Base-by-base conservation (phyloP, 2,797 vertebrate genomes). In the Scolopax bukidnonensis region DNA sequence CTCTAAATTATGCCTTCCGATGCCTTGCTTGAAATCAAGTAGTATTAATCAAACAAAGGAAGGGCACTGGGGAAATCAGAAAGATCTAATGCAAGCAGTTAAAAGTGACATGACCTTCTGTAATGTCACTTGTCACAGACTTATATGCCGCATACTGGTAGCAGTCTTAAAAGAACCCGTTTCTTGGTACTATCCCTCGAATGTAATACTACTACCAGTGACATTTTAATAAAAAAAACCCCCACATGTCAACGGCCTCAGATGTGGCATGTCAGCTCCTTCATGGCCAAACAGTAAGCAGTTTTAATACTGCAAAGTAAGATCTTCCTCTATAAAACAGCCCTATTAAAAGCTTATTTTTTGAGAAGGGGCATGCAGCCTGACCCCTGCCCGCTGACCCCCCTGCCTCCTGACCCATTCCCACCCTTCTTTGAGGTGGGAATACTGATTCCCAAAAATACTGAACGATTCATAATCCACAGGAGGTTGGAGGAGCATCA, bases 71-170 rank as follows among this genome's bases (percentile, higher is more conserved):
- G 99, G 99, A 99, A 99, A 99, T 99, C 99, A 99, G 98, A 98
- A 98, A 98, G 98, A 98, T 99, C 98, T 99, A 98, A 99, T 98
- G 98, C 98, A 99, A 98, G 98, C 99, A 99, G 98, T 99, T 99
- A 99, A 99, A 99, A 99, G 98, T 99, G 99, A 99, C 99, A 98
- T 98, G 99, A 99, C 99, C 99, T 99, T 99, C 99, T 99, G 98
- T 99, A 99, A 99, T 98, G 99, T 99, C 98, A 99, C 99, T 98
- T 98, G 98, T 99, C 98, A 99, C 98, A 98, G 98, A 98, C 98
- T 98, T 98, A 98, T 95, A 98, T 98, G 98, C 98, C 97, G 98
- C 97, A 98, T 94, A 97, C 95, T 67, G 97, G 94, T 97, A 88
- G 96, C 97, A 97, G 89, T 96, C 97, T 97, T 96, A 90, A 97